phyloP scores from a whole-genome alignment of 1,140 invertebrate genomes.

The Macrocentrus cingulum region DNA sequence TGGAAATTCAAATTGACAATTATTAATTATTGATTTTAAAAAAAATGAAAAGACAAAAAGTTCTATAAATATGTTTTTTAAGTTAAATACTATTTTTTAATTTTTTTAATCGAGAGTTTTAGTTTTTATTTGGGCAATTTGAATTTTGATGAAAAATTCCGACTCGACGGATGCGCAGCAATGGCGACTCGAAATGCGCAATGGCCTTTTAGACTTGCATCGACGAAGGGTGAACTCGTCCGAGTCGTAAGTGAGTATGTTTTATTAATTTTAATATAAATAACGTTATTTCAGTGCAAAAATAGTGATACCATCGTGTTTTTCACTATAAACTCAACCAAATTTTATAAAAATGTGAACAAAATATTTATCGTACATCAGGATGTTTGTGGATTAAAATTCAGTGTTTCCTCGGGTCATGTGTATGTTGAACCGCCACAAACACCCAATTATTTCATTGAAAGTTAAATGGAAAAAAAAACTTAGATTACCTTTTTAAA shows the following conservation, averaged over 20 bases:
- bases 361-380: neutral
- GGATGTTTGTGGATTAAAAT: conserved; percentile 14
- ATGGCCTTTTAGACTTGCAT: neutral
- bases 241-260: neutral
- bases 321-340: neutral
- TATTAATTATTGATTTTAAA: no score
- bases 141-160: no score
- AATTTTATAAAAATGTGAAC: neutral
- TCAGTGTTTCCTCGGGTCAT: no score
- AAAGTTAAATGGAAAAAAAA: no score
- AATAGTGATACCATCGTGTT: neutral
- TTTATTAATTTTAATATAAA: neutral
- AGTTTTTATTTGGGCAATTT: no score
- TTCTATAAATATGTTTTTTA: no score
- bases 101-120: no score
- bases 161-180: no score
- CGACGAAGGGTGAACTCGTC: neutral
- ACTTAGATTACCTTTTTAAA: no score
- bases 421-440: neutral
- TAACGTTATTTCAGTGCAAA: neutral
- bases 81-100: no score
- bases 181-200: neutral
- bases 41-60: no score
- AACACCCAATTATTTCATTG: neutral
- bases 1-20: no score